A percentile compares a stretch with the other conserved stretches of the same genome.
phyloP scores from a whole-genome alignment of 2,797 vertebrate species.

The Chiroxiphia lanceolata region DNA sequence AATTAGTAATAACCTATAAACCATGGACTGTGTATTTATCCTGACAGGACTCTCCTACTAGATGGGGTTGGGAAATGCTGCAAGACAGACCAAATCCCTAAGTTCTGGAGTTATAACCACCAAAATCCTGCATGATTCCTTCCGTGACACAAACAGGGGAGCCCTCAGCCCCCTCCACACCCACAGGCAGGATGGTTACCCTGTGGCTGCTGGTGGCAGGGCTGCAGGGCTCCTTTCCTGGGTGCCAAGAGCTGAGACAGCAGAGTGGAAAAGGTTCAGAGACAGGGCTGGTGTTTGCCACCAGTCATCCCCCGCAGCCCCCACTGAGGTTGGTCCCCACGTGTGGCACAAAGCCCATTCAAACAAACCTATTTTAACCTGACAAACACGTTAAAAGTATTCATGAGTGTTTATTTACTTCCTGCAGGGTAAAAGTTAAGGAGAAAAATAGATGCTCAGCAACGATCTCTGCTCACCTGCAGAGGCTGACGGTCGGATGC shows the following conservation, averaged over 20 bases:
- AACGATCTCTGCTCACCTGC: slow-evolving; percentile 65
- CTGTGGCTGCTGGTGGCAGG: background rate
- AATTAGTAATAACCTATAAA: background rate
- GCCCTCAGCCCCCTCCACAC: background rate
- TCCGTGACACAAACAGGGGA: background rate
- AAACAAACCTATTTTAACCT: background rate
- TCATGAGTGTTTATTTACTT: slow-evolving; percentile 13
- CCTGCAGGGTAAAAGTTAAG: background rate
- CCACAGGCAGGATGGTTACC: background rate
- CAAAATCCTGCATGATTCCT: background rate
- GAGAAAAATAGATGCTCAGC: slow-evolving; percentile 24
- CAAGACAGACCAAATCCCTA: background rate
- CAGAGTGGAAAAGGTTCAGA: background rate
- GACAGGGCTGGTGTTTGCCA: background rate
- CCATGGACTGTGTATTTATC: background rate
- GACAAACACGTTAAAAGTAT: background rate
- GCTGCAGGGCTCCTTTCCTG: background rate
- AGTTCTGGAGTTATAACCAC: background rate
- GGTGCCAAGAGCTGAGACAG: background rate
- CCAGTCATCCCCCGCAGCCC: background rate
- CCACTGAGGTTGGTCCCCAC: background rate
- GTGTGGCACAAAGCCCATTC: background rate
- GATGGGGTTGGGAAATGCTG: background rate
- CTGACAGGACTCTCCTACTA: background rate
- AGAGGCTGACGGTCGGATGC: background rate